A percentile compares a stretch with the other conserved stretches of the same genome.
Conservation (phyloP, 2,797 vertebrate species). For the Neosilurus hyrtlii region DNA sequence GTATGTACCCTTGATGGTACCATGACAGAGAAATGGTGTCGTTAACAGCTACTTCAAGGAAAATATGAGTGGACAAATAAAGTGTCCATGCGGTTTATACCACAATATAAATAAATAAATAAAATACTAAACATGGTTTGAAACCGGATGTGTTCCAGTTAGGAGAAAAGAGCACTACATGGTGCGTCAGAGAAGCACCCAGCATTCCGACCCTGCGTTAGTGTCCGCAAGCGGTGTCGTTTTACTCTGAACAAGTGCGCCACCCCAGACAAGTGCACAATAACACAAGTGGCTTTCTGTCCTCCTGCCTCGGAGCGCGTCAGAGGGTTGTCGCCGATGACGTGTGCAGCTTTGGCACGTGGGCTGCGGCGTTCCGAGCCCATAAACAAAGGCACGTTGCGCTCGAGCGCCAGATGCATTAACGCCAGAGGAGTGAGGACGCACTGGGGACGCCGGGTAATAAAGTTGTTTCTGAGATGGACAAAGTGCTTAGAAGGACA, state of each 20-base stretch:
- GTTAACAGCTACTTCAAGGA: background rate
- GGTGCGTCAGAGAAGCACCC: background rate
- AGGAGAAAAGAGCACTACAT: background rate
- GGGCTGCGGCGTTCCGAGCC: conserved; percentile 71
- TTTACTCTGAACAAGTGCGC: conserved; percentile 19
- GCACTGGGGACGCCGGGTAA: background rate
- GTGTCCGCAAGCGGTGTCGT: background rate
- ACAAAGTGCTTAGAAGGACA: background rate
- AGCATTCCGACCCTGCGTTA: background rate
- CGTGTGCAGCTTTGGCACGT: conserved; percentile 74
- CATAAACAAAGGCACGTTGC: conserved; percentile 97
- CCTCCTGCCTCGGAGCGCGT: conserved; percentile 60
- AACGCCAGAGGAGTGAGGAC: background rate
- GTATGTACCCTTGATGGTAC: background rate
- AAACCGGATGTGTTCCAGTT: background rate
- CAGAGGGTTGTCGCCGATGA: conserved; percentile 73
- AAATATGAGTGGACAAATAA: background rate
- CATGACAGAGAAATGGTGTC: background rate
- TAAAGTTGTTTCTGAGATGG: background rate
- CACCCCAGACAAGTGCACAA: conserved; percentile 8
- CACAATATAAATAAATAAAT: no score
- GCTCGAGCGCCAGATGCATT: conserved; percentile 66
- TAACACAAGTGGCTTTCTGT: conserved; percentile 37
- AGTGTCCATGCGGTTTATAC: background rate
- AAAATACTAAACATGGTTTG: no score